These are phyloP conservation scores for Tiaroga cobitis DNA, from an alignment of 2,797 vertebrate species.

Conservation along the genomic window DNA sequence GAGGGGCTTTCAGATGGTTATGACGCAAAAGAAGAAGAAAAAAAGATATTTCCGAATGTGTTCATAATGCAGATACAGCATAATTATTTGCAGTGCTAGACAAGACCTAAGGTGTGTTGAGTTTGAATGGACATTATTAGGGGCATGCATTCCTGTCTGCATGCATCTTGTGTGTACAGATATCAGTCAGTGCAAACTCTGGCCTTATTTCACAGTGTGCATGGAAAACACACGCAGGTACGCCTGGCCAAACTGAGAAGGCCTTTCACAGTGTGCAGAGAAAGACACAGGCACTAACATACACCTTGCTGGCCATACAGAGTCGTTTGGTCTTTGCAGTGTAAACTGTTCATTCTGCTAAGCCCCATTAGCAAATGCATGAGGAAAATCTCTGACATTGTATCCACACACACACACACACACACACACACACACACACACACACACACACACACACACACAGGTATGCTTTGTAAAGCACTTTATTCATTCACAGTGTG, in stretches of 20 bases:
- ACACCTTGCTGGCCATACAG: conserved; percentile 25
- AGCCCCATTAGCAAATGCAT: conserved; percentile 54
- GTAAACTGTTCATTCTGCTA: conserved; percentile 20
- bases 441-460: too few relatives aligned
- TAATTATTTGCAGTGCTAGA: neutral
- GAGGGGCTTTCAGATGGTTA: neutral
- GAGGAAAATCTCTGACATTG: conserved; percentile 39
- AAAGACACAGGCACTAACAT: conserved; percentile 33
- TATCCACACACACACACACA: neutral
- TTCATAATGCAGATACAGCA: neutral
- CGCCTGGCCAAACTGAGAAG: conserved; percentile 32
- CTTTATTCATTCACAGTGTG: conserved; percentile 42
- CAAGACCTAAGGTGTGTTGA: conserved; percentile 6
- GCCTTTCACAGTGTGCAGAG: conserved; percentile 50
- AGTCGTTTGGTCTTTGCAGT: conserved; percentile 4
- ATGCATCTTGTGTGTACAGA: conserved; percentile 22
- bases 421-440: too few relatives aligned
- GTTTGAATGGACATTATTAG: neutral
- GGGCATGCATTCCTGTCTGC: neutral
- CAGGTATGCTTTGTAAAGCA: conserved; percentile 47
- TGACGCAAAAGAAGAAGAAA: neutral
- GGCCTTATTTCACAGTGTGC: conserved; percentile 55
- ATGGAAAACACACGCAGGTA: conserved; percentile 44
- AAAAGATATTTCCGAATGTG: neutral
- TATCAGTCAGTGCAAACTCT: conserved; percentile 55